Conservation (phyloP, 2,888 invertebrate genomes). For the Drosophila kanekoi region DNA sequence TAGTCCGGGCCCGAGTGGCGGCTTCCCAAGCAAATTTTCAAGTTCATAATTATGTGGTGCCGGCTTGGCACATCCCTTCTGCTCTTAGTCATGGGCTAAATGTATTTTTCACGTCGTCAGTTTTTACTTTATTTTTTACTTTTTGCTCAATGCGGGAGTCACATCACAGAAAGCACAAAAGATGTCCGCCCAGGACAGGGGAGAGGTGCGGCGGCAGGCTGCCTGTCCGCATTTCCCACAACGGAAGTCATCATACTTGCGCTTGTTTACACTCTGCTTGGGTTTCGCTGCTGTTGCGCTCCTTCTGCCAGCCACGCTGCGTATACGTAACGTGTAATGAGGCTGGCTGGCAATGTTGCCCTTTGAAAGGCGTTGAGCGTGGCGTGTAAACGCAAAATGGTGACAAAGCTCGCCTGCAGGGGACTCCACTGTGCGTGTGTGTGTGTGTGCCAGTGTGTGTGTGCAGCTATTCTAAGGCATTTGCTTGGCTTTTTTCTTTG, state of each 20-base stretch:
- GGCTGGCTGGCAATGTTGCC: constrained; percentile 57
- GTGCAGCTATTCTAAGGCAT: constrained; percentile 75
- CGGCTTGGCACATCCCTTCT: constrained; percentile 14
- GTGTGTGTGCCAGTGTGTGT: constrained; percentile 26
- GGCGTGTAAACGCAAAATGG: constrained; percentile 81
- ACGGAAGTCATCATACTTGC: constrained; percentile 76
- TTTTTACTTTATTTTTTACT: constrained; percentile 35
- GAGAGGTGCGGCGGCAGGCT: constrained; percentile 5
- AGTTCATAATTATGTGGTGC: constrained; percentile 79
- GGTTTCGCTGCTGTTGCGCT: constrained; percentile 17
- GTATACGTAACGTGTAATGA: constrained; percentile 76
- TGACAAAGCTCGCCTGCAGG: constrained; percentile 82
- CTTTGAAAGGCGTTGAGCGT: constrained; percentile 78
- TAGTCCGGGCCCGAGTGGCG: constrained; percentile 37
- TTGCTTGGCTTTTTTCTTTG: constrained; percentile 59
- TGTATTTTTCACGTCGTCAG: constrained; percentile 56
- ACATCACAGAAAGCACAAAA: constrained; percentile 60
- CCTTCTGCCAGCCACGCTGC: constrained; percentile 40
- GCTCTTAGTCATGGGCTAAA: constrained; percentile 26
- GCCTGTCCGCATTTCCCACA: constrained; percentile 76
- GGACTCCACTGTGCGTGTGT: constrained; percentile 31
- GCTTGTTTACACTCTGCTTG: constrained; percentile 72
- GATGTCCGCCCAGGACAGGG: constrained; percentile 35
- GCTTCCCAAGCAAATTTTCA: constrained; percentile 62
- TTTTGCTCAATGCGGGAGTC: constrained; percentile 68